Evolutionary conservation across 2,888 invertebrate species (phyloP), one percentile per base, ranked within the genome.

Genomic region (Xestia ashworthii): DNA sequence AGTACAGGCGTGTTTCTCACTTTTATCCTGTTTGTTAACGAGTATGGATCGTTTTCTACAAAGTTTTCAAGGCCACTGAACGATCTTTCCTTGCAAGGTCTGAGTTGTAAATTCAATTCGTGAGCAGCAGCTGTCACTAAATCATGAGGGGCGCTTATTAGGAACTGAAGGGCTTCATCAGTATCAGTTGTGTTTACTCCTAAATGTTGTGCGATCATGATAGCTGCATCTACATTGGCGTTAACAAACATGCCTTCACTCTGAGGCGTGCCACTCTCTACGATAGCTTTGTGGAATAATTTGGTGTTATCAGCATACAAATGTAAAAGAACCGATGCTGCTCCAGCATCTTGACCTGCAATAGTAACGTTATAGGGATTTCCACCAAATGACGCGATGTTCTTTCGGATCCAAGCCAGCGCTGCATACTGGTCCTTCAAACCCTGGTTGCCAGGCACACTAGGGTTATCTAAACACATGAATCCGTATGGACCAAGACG

Each of bases 401-500:
- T 95, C 3, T 89, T 90, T 76, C 93, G 93, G 8, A 96, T 91
- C 96, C 96, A 96, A 3, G 80, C 89, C n/a, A 96, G 83, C 1
- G 96, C 96, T 79, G 90, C 87, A 71, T 92, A 93, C 82, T 96
- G 96, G 77, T 96, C 96, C 85, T 95, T 96, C 3, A 96, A 90
- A 0, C 96, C 96, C 85, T 96, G 96, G 78, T 96, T 96, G 3
- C 96, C 96, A 19, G 96, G 92, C 5, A 95, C 90, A 3, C 89
- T 82, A 2, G 96, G 96, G 12, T 91, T 89, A 76, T 95, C 94
- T 0, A 96, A 90, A 60, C 96, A 96, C 92, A 96, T 92, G 77
- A 96, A 96, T 58, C 96, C 96, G 60, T 95, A 96, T 0, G 96
- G 93, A 0, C 96, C 96, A 46, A 96, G 89, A 2, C 96, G 94